Evolutionary conservation across 2,888 invertebrate genomes (phyloP), one percentile per base, ranked within the genome.

Genomic region (Pheosia gnoma): DNA sequence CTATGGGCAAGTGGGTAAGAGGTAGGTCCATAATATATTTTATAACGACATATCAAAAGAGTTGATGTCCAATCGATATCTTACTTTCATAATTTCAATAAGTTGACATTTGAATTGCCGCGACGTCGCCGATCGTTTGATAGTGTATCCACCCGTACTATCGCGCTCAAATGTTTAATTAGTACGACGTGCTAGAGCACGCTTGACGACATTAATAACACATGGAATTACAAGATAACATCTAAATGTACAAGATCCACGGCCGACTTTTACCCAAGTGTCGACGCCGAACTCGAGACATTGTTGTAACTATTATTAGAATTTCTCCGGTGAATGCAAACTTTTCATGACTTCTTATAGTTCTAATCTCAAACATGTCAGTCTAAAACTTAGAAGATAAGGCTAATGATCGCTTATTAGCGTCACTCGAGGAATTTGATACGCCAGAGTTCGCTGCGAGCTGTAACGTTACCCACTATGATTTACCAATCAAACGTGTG

Each of bases 391-490:
- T 8, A 36, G 49, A 2, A 47, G 51, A 41, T 57, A 52, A 56
- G 37, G 43, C 52, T 49, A 51, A 41, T 11, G 37, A 47, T 59
- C 57, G 58, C 39, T 53, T 52, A 43, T 53, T 36, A 63, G 13
- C 47, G 57, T 59, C 47, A 49, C 52, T 68, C 49, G 52, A 49
- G 66, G 52, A 25, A 53, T 58, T 25, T 58, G 52, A 57, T 67
- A 61, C 9, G 61, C 66, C 61, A 59, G 61, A 41, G 66, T 65
- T 59, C 45, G 59, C 70, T 68, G 59, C 49, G 58, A 49, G 60
- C 57, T 25, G 25, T 25, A 49, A 39, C 57, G 56, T 51, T 61
- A 52, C 58, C 4, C 53, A 11, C 58, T 59, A 58, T 58, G 55
- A 58, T 56, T 59, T 41, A 58, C 59, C 70, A 61, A 59, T 61